Evolutionary conservation across 2,113 vertebrate species (phyloP).

Genomic region (Boulengeromyrus knoepffleri): DNA sequence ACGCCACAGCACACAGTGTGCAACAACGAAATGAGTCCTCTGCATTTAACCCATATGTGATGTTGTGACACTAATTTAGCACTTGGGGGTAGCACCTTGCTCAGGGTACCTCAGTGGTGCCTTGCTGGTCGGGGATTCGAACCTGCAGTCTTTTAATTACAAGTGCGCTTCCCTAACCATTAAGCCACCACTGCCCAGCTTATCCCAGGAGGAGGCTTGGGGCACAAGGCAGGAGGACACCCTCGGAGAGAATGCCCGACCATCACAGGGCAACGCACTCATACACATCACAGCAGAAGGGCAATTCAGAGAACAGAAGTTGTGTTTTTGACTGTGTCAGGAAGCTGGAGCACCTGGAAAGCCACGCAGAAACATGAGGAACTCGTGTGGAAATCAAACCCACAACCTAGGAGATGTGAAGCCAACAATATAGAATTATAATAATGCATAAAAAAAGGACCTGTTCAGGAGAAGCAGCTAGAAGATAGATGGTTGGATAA

Average conservation of each 20-base stretch:
- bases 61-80: too few relatives aligned
- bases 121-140: too few relatives aligned
- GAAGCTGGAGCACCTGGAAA: background rate
- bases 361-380: background rate
- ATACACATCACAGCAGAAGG: background rate
- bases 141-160: too few relatives aligned
- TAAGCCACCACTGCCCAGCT: too few relatives aligned
- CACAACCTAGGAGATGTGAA: background rate
- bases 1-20: too few relatives aligned
- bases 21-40: too few relatives aligned
- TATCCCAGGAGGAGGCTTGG: background rate
- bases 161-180: too few relatives aligned
- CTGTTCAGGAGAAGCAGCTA: background rate
- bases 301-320: background rate
- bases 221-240: background rate
- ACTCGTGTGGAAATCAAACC: background rate
- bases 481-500: background rate
- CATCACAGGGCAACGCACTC: background rate
- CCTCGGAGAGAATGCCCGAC: background rate
- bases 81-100: too few relatives aligned
- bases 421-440: background rate
- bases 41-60: too few relatives aligned
- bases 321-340: background rate
- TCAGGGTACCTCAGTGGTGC: too few relatives aligned
- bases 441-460: background rate